A percentile compares a stretch with the other conserved stretches of the same genome.
Conservation (phyloP, 2,888 invertebrate species). For the Coronaproctus castanopsis region DNA sequence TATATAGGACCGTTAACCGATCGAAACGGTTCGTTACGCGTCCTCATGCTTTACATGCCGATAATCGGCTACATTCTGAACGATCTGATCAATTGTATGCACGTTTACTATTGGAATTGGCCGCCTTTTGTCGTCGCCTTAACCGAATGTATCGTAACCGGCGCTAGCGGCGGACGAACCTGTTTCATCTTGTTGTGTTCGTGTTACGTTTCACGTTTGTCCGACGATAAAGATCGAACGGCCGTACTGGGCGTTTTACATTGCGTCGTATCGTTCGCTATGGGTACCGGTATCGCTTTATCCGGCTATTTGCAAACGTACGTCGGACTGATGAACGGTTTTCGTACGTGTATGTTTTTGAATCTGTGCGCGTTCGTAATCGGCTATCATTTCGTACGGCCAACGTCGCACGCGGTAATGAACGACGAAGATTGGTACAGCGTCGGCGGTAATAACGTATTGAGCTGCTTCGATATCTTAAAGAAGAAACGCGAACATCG, state of each 20-base stretch:
- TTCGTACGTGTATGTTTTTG: neutral
- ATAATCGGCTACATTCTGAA: constrained; percentile 18
- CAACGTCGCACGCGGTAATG: neutral
- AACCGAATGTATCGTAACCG: constrained; percentile 8
- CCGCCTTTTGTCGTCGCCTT: constrained; percentile 18
- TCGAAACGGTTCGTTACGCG: neutral
- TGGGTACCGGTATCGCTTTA: neutral
- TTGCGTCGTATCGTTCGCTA: neutral
- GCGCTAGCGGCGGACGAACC: neutral
- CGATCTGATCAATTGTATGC: constrained; percentile 15
- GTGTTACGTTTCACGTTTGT: neutral
- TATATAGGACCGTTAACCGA: neutral
- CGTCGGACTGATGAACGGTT: neutral
- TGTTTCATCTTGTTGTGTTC: neutral
- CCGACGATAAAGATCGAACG: neutral
- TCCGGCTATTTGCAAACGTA: neutral
- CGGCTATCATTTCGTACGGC: neutral
- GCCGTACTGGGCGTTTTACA: neutral
- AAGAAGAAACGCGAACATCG: neutral
- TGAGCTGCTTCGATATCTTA: neutral
- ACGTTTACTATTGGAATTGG: constrained; percentile 18
- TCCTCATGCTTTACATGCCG: constrained; percentile 7
- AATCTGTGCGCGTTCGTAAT: neutral
- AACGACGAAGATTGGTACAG: neutral
- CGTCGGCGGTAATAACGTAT: neutral